Conservation (phyloP, 2,113 vertebrate species). For the Pristiophorus japonicus region DNA sequence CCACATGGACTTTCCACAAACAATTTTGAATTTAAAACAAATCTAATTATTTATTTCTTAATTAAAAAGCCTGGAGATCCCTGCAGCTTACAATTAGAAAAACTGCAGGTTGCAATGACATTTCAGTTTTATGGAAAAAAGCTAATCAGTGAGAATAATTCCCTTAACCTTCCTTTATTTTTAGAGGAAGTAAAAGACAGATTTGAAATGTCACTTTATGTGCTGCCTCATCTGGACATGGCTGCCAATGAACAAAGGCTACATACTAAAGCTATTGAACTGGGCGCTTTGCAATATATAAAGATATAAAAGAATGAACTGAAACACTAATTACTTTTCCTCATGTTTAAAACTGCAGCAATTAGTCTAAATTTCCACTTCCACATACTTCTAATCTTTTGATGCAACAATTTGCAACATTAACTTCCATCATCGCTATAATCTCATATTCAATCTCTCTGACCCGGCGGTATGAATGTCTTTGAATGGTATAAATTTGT, state of each 20-base stretch:
- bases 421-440: background rate
- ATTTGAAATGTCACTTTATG: background rate
- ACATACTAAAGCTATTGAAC: background rate
- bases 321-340: background rate
- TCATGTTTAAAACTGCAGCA: background rate
- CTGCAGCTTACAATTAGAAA: background rate
- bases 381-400: background rate
- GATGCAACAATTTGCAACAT: background rate
- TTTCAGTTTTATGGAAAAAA: background rate
- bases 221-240: background rate
- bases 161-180: background rate
- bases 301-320: background rate
- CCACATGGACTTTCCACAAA: background rate
- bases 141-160: background rate
- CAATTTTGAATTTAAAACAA: background rate
- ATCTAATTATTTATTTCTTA: background rate
- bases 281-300: background rate
- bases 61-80: background rate
- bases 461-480: background rate
- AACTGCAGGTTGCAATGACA: background rate
- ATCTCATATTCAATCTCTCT: background rate
- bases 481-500: conserved; percentile 9
- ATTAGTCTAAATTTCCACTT: background rate
- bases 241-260: background rate
- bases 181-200: background rate